phyloP scores from a whole-genome alignment of 2,888 invertebrate species.

The Rhyacophila evoluta region DNA sequence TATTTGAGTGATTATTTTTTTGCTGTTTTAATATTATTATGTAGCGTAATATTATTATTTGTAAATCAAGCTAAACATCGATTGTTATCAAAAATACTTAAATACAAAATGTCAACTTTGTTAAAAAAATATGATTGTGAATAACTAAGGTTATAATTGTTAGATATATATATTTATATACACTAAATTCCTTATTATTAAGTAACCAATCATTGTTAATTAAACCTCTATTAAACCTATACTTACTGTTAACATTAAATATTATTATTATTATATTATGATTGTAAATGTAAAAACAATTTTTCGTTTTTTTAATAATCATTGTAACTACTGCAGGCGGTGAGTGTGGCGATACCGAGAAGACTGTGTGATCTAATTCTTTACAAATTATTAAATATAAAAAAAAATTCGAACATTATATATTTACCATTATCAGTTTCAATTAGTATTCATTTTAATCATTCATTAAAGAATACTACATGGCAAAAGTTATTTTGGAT shows the following conservation, averaged over 20 bases:
- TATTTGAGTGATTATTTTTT: background rate
- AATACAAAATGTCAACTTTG: constrained; percentile 46
- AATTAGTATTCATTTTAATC: too few species aligned
- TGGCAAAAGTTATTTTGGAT: too few species aligned
- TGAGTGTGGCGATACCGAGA: constrained; percentile 41
- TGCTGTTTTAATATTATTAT: too few species aligned
- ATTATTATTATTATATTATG: constrained; percentile 52
- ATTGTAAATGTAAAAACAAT: constrained; percentile 54
- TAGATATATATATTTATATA: constrained; percentile 43
- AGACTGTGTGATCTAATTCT: constrained; percentile 3
- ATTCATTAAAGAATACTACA: too few species aligned
- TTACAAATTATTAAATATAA: background rate
- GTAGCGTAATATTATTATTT: too few species aligned
- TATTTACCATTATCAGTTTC: too few species aligned
- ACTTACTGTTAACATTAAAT: constrained; percentile 54
- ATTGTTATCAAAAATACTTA: constrained; percentile 35
- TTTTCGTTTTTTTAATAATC: constrained; percentile 53
- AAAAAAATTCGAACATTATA: too few species aligned
- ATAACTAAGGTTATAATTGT: constrained; percentile 48
- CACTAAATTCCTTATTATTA: constrained; percentile 48
- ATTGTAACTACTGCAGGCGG: constrained; percentile 52
- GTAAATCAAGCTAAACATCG: constrained; percentile 33
- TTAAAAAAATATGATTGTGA: constrained; percentile 49
- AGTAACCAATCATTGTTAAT: constrained; percentile 54
- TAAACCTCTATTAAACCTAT: constrained; percentile 53